Base-by-base conservation (phyloP, 2,888 invertebrate species). In the Epirrhoe alternata region DNA sequence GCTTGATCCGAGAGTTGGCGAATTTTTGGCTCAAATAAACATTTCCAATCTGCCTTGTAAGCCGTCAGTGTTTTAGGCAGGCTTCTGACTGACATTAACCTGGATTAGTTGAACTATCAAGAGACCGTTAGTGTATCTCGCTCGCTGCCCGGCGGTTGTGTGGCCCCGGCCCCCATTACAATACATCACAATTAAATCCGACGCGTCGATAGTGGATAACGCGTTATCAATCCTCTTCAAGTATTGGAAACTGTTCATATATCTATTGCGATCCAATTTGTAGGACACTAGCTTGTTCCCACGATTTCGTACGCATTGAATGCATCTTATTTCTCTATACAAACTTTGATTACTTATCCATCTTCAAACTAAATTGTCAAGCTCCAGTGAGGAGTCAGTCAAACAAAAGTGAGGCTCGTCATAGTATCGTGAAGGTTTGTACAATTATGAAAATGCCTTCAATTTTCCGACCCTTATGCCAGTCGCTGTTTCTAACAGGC, bases 181-280 rank as follows among this genome's bases (percentile, higher is more conserved):
- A 67, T 68, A 64, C 49, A 57, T 68, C 64, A 67, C 63, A 56
- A 63, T 63, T 38, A 52, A 66, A 66, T 66, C 66, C 66, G 54
- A 35, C 47, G 35, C 14, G 51, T 45, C 33, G 62, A 35, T 56
- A 55, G 42, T 17, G 55, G 62, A 58, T 50, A 58, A 12, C 45
- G 17, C 42, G 49, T 50, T 63, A 63, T 67, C 66, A 52, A 67
- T 67, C 66, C 49, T 33, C 12, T 31, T 30, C 53, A 64, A 49
- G 53, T 54, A 53, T 60, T 58, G n/a, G 42, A n/a, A 50, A 12
- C 49, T 35, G 50, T 38, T 55, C 14, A 6, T 14, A 6, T 16
- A 47, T 16, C 47, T 47, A 47, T 16, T 47, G 16, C 47, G 7
- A 16, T 47, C 14, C 45, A n/a, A 45, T 14, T 38, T 45, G 14